Base-by-base conservation (phyloP, 2,888 invertebrate species). In the Lumbricus terrestris region DNA sequence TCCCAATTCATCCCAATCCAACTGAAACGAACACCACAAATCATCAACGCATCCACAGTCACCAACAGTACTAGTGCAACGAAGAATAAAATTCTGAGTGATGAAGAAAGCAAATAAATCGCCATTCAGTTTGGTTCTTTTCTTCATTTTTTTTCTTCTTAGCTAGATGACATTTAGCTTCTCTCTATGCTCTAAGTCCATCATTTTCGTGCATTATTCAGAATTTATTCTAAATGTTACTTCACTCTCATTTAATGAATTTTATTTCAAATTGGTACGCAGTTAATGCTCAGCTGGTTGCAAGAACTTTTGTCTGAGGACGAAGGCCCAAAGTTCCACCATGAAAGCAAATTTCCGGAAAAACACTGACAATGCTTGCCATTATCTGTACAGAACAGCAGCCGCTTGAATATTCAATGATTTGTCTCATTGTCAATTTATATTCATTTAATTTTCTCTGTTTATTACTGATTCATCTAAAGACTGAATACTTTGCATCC, bases 1-100 rank as follows among this genome's bases (percentile, higher is more conserved):
- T 88, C 97, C 96, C 90, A 99, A 95, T 93, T 99, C 97, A 92
- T 98, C 98, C 95, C 98, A 99, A 95, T 99, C 99, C 35, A 99
- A 97, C 95, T 98, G 97, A n/a, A 34, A 29, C 69, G n/a, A 0
- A 3, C 20, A 18, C 47, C 13, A 18, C 47, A 47, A 13, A 47
- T 47, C 47, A 47, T 47, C 47, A 47, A 15, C 15, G 29, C 69
- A 69, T 69, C 69, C 69, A 69, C 69, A 69, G 69, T 69, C 69
- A 69, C 69, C n/a, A n/a, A 69, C 69, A n/a, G n/a, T n/a, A 69
- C 11, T 69, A n/a, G 69, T 8, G 29, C 69, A 69, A 13, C n/a
- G 18, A 47, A 47, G 47, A 47, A 47, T 1, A 47, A 20, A 20
- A 47, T 47, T 18, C 20, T 47, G 47, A 47, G 18, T 23, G 5